A percentile compares a stretch with the other conserved stretches of the same genome.
Evolutionary conservation across 2,888 invertebrate species (phyloP).

Genomic region (Glyphotaelius pellucidus): DNA sequence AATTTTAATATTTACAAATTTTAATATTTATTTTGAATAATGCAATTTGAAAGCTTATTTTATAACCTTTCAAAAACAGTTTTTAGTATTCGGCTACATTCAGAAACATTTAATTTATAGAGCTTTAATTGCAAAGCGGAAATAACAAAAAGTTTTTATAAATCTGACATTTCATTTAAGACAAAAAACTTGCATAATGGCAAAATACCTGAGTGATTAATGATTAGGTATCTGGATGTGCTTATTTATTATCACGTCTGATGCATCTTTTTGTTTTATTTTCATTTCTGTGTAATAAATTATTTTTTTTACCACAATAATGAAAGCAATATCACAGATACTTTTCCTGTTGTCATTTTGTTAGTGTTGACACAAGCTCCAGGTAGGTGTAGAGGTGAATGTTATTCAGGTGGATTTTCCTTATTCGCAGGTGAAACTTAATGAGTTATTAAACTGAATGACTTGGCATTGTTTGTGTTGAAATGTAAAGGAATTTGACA

Average conservation of each 20-base stretch:
- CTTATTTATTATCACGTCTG: neutral
- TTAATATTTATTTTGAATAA: too few relatives aligned
- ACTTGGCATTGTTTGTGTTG: neutral
- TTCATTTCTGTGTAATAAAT: neutral
- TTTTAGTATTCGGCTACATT: too few relatives aligned
- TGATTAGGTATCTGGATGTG: too few relatives aligned
- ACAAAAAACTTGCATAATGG: too few relatives aligned
- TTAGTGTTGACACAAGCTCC: neutral
- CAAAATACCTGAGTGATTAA: too few relatives aligned
- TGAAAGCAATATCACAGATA: neutral
- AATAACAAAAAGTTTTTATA: too few relatives aligned
- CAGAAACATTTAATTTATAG: too few relatives aligned
- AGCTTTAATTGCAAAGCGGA: too few relatives aligned
- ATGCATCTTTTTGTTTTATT: neutral
- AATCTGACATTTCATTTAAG: too few relatives aligned
- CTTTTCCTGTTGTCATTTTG: constrained; percentile 36
- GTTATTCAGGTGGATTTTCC: constrained; percentile 27
- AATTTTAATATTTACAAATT: too few relatives aligned
- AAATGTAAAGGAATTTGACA: neutral
- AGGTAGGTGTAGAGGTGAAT: neutral
- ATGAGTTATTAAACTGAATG: neutral
- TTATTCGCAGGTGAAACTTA: constrained; percentile 15
- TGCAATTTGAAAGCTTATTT: too few relatives aligned
- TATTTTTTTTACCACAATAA: neutral
- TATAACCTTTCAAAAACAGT: too few relatives aligned